Evolutionary conservation across 1,140 invertebrate genomes (phyloP), one percentile per base, ranked within the genome.

Genomic region (Lycorma delicatula): DNA sequence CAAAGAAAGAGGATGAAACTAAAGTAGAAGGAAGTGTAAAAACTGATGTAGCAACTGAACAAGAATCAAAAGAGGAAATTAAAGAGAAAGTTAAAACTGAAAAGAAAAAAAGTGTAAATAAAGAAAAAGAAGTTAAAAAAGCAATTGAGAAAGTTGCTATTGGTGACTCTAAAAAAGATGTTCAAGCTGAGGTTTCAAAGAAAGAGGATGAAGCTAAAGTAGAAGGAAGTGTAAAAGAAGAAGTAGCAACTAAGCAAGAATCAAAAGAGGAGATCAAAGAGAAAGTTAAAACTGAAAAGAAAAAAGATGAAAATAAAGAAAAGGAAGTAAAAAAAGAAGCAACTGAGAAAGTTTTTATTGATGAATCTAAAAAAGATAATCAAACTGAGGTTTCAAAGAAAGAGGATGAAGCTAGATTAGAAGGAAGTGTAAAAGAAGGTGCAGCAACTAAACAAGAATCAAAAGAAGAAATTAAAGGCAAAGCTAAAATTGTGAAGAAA

Each of bases 121-220:
- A 58, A 29, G 29, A 26, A 26, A 36, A 38, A 55, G 23, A 44
- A 44, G 48, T 28, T 44, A 49, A 48, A 59, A 49, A 54, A 59
- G 60, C 66, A 61, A 11, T 56, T 31, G 60, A 68, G 59, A 62
- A 65, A 44, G 16, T 60, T 59, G 47, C 63, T 61, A 54, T n/a
- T 41, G 23, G 20, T 11, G 48, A 46, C 52, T 18, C 13, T 22
- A 58, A 26, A 59, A 28, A 49, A 22, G 31, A 50, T 20, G 34
- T 49, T 23, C 54, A 65, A 48, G 44, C 65, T 58, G 56, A 64
- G 61, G 25, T 58, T 41, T 60, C 56, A 55, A 46, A 58, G 46
- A 28, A 50, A 49, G 25, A 20, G 18, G 16, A 50, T 9, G 18
- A 50, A 28, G 52, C 11, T 22, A 67, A 70, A 64, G 64, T 66